phyloP scores from a whole-genome alignment of 2,113 vertebrate genomes.

The Macroglossus sobrinus region DNA sequence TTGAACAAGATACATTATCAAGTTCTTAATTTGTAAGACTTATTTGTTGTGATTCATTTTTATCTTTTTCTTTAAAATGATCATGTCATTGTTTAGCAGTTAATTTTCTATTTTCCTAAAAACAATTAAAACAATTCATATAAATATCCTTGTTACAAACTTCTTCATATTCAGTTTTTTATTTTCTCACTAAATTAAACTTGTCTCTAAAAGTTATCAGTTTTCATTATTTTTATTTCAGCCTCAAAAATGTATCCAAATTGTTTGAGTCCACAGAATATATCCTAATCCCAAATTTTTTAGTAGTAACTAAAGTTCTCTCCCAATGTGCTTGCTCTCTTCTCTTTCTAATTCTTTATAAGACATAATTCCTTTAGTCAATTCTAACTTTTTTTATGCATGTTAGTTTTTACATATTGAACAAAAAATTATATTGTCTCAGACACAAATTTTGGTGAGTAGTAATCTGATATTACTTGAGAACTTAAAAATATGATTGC shows the following conservation, averaged over 20 bases:
- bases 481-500: background rate
- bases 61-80: background rate
- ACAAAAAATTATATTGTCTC: background rate
- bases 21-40: background rate
- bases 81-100: background rate
- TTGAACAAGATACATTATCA: background rate
- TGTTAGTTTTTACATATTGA: background rate
- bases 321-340: background rate
- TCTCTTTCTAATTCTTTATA: background rate
- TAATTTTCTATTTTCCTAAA: background rate
- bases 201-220: background rate
- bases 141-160: background rate
- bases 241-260: background rate
- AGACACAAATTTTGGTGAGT: background rate
- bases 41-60: background rate
- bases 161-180: background rate
- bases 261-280: background rate
- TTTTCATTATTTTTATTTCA: background rate
- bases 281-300: background rate
- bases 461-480: background rate
- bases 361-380: background rate
- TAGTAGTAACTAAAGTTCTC: background rate
- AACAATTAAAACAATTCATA: background rate
- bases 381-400: background rate
- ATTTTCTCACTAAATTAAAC: background rate